Base-by-base conservation (phyloP, 2,888 invertebrate species). In the Daptonema setosum region DNA sequence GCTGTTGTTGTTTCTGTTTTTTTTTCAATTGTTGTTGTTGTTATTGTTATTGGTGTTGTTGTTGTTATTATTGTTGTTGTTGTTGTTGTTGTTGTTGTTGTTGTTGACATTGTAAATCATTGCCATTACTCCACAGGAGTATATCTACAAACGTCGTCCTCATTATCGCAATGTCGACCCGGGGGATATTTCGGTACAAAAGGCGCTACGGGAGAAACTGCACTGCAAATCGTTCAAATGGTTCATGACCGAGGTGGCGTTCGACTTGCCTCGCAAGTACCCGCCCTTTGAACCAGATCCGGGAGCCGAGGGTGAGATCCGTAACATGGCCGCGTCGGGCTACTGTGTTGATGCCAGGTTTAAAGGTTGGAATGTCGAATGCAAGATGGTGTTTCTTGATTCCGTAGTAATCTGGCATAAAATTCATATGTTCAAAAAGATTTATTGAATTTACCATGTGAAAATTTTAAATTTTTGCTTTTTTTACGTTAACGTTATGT, bases 161-260 rank as follows among this genome's bases (percentile, higher is more conserved):
- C 81, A 83, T 67, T 83, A 85, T 66, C 74, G 78, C 20, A 69
- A 71, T 1, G 75, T 87, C n/a, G 80, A 85, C 70, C 76, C 85
- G 0, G 90, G 90, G 0, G 83, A 90, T 72, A 70, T 91, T 54
- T 75, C 79, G 0, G 75, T 78, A 59, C 88, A 88, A 73, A 78
- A 77, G 57, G 81, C 78, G 0, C 71, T 88, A n/a, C 73, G 88
- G 17, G 68, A 79, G 45, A 76, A 74, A 22, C 75, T 88, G 1
- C 72, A 83, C 1, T 91, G 90, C 73, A 87, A 86, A 70, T 74
- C 85, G 0, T 91, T 91, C 73, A 81, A 81, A 59, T 91, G 90
- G 88, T 91, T 85, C 68, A 85, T 91, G 76, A 80, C 83, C 55
- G 80, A 83, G 66, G 77, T 91, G 24, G 88, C 88, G 0, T 87